A percentile compares a stretch with the other conserved stretches of the same genome.
Conservation (phyloP, 2,888 invertebrate genomes). For the Sinopyrophorus schimmeli region DNA sequence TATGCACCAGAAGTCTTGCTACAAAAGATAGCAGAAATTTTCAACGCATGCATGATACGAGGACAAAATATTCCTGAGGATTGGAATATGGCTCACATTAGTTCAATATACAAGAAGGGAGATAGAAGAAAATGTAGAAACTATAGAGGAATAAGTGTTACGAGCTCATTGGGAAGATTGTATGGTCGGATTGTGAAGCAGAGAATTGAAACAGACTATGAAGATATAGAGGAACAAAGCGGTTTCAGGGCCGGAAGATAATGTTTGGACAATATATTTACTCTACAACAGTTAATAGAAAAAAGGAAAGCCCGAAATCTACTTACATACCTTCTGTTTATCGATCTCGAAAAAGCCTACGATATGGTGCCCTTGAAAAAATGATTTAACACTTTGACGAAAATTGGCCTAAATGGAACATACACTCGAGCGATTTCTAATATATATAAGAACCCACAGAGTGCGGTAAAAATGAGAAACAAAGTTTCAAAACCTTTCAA, state of each 20-base stretch:
- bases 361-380: background rate
- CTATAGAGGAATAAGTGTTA: background rate
- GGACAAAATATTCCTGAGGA: too few relatives aligned
- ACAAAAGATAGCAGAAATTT: background rate
- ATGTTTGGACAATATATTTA: constrained; percentile 1
- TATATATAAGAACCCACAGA: too few relatives aligned
- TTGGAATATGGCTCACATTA: background rate
- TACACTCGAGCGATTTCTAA: too few relatives aligned
- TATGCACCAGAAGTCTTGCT: too few relatives aligned
- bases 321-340: background rate
- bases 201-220: too few relatives aligned
- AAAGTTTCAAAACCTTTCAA: too few relatives aligned
- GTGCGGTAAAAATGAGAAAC: too few relatives aligned
- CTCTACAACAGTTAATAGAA: background rate
- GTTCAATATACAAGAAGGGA: background rate
- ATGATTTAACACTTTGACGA: background rate
- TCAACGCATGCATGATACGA: background rate
- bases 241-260: background rate
- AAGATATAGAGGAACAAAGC: too few relatives aligned
- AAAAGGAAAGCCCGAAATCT: background rate
- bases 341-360: background rate
- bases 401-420: background rate
- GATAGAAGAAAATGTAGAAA: background rate
- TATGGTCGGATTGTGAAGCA: background rate
- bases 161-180: constrained; percentile 1